Conservation (phyloP, 2,797 vertebrate species). For the Urophycis tenuis region DNA sequence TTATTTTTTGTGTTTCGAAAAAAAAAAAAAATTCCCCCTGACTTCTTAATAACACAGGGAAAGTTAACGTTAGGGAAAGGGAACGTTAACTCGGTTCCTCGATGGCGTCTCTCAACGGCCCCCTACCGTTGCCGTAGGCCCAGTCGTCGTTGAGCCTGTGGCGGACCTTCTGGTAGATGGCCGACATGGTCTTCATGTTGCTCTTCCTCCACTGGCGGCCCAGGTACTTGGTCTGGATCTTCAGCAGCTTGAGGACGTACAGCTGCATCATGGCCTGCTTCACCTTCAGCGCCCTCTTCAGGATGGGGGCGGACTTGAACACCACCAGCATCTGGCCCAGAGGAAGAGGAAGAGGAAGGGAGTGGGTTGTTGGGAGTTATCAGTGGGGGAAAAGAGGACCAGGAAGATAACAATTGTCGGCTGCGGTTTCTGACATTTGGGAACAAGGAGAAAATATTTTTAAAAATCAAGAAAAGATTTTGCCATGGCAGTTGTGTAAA, state of each 20-base stretch:
- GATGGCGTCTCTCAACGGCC: background rate
- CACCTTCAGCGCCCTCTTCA: constrained; percentile 92
- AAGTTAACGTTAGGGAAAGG: too few species aligned
- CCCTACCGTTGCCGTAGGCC: constrained; percentile 89
- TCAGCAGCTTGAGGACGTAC: constrained; percentile 89
- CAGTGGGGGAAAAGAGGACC: too few species aligned
- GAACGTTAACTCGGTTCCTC: background rate
- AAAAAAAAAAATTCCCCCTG: too few species aligned
- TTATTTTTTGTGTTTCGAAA: too few species aligned
- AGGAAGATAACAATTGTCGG: too few species aligned
- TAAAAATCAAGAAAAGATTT: background rate
- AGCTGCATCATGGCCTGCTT: constrained; percentile 98
- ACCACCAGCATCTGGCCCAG: constrained; percentile 87
- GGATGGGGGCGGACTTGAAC: constrained; percentile 92
- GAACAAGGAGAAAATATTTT: too few species aligned
- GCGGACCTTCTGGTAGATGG: constrained; percentile 95
- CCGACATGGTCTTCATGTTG: constrained; percentile 99
- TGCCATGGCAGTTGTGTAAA: background rate
- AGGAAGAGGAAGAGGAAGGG: background rate
- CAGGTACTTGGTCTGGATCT: constrained; percentile 95
- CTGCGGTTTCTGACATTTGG: too few species aligned
- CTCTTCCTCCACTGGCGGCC: constrained; percentile 96
- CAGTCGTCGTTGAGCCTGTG: constrained; percentile 95
- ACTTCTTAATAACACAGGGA: too few species aligned
- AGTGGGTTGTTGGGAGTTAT: background rate